Conservation (phyloP, 2,113 vertebrate genomes). For the Malurus cyaneus region DNA sequence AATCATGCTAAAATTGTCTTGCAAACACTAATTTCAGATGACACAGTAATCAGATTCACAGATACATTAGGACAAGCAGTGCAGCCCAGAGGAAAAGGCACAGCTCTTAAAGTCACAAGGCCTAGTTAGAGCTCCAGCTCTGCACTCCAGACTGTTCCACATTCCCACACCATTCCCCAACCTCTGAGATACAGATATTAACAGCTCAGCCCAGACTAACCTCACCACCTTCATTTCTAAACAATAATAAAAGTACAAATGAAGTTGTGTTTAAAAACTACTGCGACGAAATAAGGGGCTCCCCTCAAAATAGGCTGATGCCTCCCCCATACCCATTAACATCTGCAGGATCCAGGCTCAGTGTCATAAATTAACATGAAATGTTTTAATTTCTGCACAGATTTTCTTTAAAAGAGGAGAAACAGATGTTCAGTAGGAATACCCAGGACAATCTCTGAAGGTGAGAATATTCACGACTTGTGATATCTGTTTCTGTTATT, state of each 20-base stretch:
- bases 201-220: neutral
- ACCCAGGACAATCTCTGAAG: neutral
- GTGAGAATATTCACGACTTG: neutral
- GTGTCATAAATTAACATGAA: neutral
- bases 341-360: neutral
- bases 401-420: neutral
- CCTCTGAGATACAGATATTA: fast-evolving
- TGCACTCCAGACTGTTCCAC: neutral
- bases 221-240: fast-evolving
- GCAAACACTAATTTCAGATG: neutral
- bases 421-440: neutral
- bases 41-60: neutral
- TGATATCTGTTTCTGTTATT: neutral
- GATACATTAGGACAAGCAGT: neutral
- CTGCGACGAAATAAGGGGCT: neutral
- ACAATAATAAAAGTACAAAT: neutral
- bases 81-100: neutral
- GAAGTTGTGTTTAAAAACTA: neutral
- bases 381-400: neutral
- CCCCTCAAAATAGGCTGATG: neutral
- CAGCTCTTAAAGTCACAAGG: neutral
- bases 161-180: neutral
- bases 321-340: neutral
- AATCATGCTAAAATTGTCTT: neutral
- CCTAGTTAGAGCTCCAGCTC: neutral